These are phyloP conservation scores for Pogonocichla stellata DNA, from an alignment of 2,113 vertebrate genomes.

Conservation along the genomic window DNA sequence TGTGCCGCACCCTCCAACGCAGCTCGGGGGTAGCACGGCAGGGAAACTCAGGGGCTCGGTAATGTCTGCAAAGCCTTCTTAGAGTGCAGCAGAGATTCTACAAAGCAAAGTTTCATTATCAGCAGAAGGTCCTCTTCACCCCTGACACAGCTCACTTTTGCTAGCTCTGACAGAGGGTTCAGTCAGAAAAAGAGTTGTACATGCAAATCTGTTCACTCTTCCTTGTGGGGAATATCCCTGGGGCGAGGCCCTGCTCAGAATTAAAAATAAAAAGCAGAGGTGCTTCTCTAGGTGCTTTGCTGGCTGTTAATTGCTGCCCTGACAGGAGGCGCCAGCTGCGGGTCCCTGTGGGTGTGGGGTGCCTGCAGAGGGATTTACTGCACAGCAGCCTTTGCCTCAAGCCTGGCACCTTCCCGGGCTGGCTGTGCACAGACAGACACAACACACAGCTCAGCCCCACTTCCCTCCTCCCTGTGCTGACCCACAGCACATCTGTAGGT, in stretches of 20 bases:
- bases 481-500: not conserved
- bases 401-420: not conserved
- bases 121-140: not conserved
- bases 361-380: not conserved
- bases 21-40: accelerated
- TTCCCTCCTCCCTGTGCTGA: not conserved
- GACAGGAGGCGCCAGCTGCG: accelerated
- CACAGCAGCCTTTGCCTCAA: accelerated
- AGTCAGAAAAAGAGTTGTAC: not conserved
- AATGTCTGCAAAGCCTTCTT: not conserved
- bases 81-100: not conserved
- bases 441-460: not conserved
- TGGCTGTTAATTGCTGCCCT: not conserved
- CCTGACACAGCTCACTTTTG: not conserved
- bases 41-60: not conserved
- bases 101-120: not conserved
- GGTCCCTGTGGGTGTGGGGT: accelerated
- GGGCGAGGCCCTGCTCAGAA: not conserved
- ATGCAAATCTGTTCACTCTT: not conserved
- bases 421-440: not conserved
- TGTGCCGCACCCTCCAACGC: accelerated
- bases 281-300: not conserved
- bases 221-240: not conserved
- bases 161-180: not conserved
- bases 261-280: not conserved